These are phyloP conservation scores for Eulithis testata DNA, from an alignment of 2,888 invertebrate genomes.

Conservation along the genomic window DNA sequence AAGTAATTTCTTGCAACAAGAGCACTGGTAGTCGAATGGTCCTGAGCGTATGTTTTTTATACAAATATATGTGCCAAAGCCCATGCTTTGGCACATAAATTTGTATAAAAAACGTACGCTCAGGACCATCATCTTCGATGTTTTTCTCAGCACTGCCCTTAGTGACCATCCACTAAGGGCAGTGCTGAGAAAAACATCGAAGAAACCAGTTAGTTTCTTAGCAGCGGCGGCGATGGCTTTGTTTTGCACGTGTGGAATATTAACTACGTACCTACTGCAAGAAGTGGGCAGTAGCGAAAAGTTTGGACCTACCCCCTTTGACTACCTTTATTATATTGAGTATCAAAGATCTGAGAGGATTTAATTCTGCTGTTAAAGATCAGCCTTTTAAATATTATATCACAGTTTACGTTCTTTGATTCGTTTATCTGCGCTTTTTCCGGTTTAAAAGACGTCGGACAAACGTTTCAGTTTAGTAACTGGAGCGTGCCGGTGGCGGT, in stretches of 20 bases:
- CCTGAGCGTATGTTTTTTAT: not conserved
- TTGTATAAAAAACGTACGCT: too few relatives aligned
- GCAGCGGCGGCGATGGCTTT: not conserved
- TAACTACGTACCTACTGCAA: not conserved
- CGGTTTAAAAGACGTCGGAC: slow-evolving; percentile 51
- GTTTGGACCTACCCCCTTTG: not conserved
- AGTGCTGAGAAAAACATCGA: not conserved
- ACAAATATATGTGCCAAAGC: not conserved
- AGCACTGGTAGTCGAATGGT: not conserved
- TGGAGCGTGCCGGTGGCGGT: slow-evolving; percentile 61
- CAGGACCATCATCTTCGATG: too few relatives aligned
- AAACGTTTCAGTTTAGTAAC: slow-evolving; percentile 64
- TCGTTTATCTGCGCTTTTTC: slow-evolving; percentile 42
- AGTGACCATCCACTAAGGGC: not conserved
- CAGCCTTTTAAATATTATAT: slow-evolving; percentile 32
- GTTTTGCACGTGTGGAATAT: not conserved
- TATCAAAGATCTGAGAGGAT: too few relatives aligned
- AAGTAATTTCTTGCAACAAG: slow-evolving; percentile 2
- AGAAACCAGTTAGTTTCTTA: not conserved
- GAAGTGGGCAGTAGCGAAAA: not conserved
- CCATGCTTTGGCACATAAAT: too few relatives aligned
- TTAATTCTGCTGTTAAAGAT: not conserved
- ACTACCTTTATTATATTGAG: too few relatives aligned
- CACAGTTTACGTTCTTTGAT: slow-evolving; percentile 32
- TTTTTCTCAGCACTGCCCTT: not conserved